Conservation (phyloP, 2,797 vertebrate species). For the Galago senegalensis region DNA sequence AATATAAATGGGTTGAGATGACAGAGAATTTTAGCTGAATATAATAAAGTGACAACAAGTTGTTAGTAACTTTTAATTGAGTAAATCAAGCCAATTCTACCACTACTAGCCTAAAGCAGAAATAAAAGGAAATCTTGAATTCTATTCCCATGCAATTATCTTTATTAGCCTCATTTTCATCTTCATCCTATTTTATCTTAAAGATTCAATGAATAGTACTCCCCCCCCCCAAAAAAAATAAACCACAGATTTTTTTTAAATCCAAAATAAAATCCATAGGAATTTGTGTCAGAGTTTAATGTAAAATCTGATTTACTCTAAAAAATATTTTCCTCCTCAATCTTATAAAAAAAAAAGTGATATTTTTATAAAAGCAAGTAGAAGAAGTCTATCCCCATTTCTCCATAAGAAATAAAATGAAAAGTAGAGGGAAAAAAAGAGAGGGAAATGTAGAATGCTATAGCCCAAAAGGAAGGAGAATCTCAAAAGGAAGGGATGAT, state of each 20-base stretch:
- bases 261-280: neutral
- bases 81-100: constrained; percentile 22
- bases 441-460: neutral
- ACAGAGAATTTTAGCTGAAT: constrained; percentile 46
- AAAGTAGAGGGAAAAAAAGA: neutral
- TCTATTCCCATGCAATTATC: neutral
- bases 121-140: neutral
- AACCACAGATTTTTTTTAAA: neutral
- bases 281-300: constrained; percentile 25
- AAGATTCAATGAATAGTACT: neutral
- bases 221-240: neutral
- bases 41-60: neutral
- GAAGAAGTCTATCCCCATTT: neutral
- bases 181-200: constrained; percentile 35
- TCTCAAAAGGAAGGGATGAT: neutral
- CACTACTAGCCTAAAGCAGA: constrained; percentile 38
- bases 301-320: neutral
- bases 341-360: neutral
- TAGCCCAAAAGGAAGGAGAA: neutral
- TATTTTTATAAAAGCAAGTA: neutral
- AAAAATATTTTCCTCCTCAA: constrained; percentile 29
- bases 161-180: constrained; percentile 38
- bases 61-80: neutral
- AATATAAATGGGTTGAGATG: neutral
- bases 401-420: neutral